Evolutionary conservation across 2,113 vertebrate genomes (phyloP), one percentile per base, ranked within the genome.

Genomic region (Protobothrops mucrosquamatus): DNA sequence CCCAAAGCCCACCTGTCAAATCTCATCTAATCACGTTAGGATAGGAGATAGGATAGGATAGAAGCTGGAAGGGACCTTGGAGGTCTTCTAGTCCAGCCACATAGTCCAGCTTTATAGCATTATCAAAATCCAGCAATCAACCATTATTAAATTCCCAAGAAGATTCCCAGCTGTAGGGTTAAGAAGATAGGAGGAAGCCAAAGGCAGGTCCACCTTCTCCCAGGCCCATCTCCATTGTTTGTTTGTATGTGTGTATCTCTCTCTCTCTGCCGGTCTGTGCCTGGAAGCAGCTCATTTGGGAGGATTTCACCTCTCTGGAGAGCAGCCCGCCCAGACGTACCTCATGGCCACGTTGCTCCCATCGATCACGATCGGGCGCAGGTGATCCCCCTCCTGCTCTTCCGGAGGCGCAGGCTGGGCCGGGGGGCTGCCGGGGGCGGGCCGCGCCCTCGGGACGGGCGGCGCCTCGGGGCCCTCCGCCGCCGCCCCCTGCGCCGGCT

Each of bases 291-390:
- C 46, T 48, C 24, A 1, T 24, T 24, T 10, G 2, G 18, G 22
- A 11, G 46, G 2, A 26, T 1, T 43, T 43, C 39, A 1, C 34
- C 20, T 6, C 11, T 15, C 48, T 10, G 39, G 9, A 48, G 46
- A 52, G 48, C 51, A n/a, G 24, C 23, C 87, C 1, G 11, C 22
- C n/a, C 6, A 0, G 5, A 1, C 96, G 1, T 96, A 99, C 99
- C 99, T 99, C 98, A 99, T 99, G 93, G 99, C 99, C 93, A 99
- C 99, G 12, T 99, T 99, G 97, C 99, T 99, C 59, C 99, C 99
- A 0, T 99, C 99, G 56, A 99, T 99, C 9, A 99, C 98, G 54
- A 99, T 94, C 0, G 98, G 98, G 89, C 98, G 98, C 94, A 99
- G 94, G 89, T 98, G 98, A 6, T 95, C 94, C 34, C 98, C 95